These are phyloP conservation scores for Telmatherina bonti DNA, from an alignment of 2,797 vertebrate genomes.

Conservation along the genomic window DNA sequence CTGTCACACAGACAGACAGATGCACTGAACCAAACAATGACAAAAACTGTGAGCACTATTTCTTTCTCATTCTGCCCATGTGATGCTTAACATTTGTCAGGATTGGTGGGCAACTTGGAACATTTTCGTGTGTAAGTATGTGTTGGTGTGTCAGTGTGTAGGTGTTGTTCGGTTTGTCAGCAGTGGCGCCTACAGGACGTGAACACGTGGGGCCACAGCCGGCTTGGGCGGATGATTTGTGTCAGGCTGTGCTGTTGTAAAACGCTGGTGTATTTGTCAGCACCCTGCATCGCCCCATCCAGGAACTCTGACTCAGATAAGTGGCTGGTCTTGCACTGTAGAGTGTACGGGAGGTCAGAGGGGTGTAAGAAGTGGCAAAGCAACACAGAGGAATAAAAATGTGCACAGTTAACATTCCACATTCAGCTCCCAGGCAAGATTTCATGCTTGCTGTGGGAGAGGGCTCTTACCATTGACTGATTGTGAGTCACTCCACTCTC, in stretches of 20 bases:
- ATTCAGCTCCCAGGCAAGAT: slow-evolving; percentile 72
- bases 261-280: slow-evolving; percentile 67
- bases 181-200: slow-evolving; percentile 62
- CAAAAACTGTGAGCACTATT: slow-evolving; percentile 55
- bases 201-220: slow-evolving; percentile 56
- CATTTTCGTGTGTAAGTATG: slow-evolving; percentile 48
- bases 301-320: slow-evolving; percentile 75
- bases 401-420: slow-evolving; percentile 61
- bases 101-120: slow-evolving; percentile 54
- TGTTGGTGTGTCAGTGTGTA: slow-evolving; percentile 62
- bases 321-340: slow-evolving; percentile 60
- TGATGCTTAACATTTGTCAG: slow-evolving; percentile 57
- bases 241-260: slow-evolving; percentile 60
- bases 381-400: slow-evolving; percentile 61
- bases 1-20: slow-evolving; percentile 35
- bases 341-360: slow-evolving; percentile 64
- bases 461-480: slow-evolving; percentile 75
- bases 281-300: slow-evolving; percentile 46
- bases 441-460: slow-evolving; percentile 67
- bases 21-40: slow-evolving; percentile 44
- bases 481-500: slow-evolving; percentile 75
- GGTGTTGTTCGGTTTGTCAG: slow-evolving; percentile 74
- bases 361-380: slow-evolving; percentile 64
- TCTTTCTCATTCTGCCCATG: slow-evolving; percentile 47
- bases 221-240: slow-evolving; percentile 63